Base-by-base conservation (phyloP, 2,888 invertebrate species). In the Keiferia lycopersicella region DNA sequence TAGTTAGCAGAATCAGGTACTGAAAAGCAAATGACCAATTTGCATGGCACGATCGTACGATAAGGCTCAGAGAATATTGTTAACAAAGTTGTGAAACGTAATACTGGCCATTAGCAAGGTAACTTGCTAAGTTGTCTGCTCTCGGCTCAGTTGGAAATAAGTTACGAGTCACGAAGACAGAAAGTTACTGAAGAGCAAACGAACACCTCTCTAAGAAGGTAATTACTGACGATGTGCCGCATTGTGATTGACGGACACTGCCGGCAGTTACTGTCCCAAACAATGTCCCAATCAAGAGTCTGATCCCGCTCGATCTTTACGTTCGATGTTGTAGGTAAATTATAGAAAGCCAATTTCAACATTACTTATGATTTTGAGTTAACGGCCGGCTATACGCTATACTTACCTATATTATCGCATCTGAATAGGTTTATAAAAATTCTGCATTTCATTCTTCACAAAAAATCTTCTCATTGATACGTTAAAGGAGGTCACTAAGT, bases 171-270 rank as follows among this genome's bases (percentile, higher is more conserved):
- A 57, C 62, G 45, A 39, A 63, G 62, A 62, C 63, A 53, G n/a
- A 67, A 53, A 26, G 45, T 10, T 41, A 65, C 65, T 48, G 62
- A 11, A 34, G 64, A 67, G n/a, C n/a, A n/a, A n/a, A n/a, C n/a
- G n/a, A 69, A 64, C 56, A 63, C 64, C 62, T 57, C 62, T 61
- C 64, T 69, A 69, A 69, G 63, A 50, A 51, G 60, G 53, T 57
- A 51, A 64, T 63, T 57, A 57, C 61, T 38, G 51, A 51, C 59
- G 58, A 26, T 62, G 65, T 63, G 66, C 61, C 62, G 66, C 60
- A 65, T 67, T 64, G 53, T 64, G 64, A 65, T 67, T 64, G 67
- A 64, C 65, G 64, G 34, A 51, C 51, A 34, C 34, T 34, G 34
- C 6, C 6, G 34, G 34, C 34, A 51, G 45, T n/a, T 45, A 45